Conservation (phyloP, 2,113 vertebrate species). For the Eleginops maclovinus region DNA sequence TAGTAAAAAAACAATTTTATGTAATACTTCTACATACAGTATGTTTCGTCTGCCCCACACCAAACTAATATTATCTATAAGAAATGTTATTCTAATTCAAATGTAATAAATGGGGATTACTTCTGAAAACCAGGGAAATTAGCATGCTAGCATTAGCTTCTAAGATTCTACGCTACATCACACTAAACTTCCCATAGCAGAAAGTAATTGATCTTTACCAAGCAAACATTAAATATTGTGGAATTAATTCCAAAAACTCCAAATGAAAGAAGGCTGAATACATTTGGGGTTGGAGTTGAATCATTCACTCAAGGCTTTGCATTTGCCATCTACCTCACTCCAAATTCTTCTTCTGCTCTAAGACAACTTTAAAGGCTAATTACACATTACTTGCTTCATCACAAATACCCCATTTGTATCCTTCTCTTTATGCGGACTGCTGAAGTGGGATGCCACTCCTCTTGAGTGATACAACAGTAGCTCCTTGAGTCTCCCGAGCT, state of each 20-base stretch:
- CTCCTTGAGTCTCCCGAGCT: constrained; percentile 78
- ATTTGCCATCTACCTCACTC: constrained; percentile 1
- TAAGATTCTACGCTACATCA: no score
- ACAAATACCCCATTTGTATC: constrained; percentile 54
- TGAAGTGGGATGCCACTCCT: constrained; percentile 79
- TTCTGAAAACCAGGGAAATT: constrained; percentile 8
- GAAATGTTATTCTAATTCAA: constrained; percentile 12
- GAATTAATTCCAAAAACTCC: neutral
- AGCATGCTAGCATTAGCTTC: no score
- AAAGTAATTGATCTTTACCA: neutral
- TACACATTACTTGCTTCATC: constrained; percentile 47
- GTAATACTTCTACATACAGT: neutral
- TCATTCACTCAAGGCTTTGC: neutral
- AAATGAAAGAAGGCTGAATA: neutral
- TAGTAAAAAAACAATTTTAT: neutral
- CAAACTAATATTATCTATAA: constrained; percentile 9
- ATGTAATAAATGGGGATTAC: constrained; percentile 18
- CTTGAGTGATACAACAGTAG: constrained; percentile 71
- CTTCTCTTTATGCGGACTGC: constrained; percentile 57
- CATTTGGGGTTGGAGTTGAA: neutral
- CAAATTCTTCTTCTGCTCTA: constrained; percentile 14
- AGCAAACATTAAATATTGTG: neutral
- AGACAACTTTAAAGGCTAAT: constrained; percentile 51
- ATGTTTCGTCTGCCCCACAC: neutral
- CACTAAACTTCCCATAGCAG: neutral